Percentiles rank a stretch among this genome's conserved stretches.
Conservation (phyloP, 1,140 invertebrate species). For the Diploscapter pachys region DNA sequence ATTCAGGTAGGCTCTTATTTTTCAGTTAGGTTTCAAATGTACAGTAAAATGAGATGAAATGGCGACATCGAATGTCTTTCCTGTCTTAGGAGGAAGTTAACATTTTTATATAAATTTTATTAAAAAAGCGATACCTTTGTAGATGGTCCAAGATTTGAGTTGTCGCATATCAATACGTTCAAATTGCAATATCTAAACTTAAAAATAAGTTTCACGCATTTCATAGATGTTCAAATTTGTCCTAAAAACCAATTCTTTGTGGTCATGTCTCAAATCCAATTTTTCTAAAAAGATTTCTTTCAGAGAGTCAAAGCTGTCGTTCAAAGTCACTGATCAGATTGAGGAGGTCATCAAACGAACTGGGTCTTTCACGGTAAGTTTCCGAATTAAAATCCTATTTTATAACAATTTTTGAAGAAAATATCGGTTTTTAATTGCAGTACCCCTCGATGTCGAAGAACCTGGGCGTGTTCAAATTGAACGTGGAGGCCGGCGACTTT, state of each 20-base stretch:
- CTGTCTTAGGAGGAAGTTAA: no score
- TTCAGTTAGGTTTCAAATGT: no score
- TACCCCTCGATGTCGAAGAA: slow-evolving; percentile 75
- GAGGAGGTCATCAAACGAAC: slow-evolving; percentile 78
- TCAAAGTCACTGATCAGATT: slow-evolving; percentile 96
- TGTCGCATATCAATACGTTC: no score
- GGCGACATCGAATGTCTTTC: no score
- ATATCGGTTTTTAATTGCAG: slow-evolving; percentile 13
- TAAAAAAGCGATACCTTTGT: background rate
- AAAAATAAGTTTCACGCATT: no score
- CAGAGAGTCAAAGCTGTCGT: slow-evolving; percentile 54
- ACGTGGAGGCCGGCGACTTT: slow-evolving; percentile 84
- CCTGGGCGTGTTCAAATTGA: slow-evolving; percentile 72
- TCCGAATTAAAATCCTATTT: slow-evolving; percentile 60
- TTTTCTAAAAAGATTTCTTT: slow-evolving; percentile 28
- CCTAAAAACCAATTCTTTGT: no score
- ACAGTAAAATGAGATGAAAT: no score
- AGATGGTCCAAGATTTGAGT: background rate
- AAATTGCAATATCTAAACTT: no score
- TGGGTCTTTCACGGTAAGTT: slow-evolving; percentile 92
- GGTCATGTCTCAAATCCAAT: background rate
- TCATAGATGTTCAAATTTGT: no score
- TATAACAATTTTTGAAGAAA: background rate
- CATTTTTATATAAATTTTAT: background rate
- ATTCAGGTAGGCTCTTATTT: slow-evolving; percentile 81